A percentile compares a stretch with the other conserved stretches of the same genome.
phyloP scores from a whole-genome alignment of 2,113 vertebrate genomes.

The Hippocampus guttulatus region DNA sequence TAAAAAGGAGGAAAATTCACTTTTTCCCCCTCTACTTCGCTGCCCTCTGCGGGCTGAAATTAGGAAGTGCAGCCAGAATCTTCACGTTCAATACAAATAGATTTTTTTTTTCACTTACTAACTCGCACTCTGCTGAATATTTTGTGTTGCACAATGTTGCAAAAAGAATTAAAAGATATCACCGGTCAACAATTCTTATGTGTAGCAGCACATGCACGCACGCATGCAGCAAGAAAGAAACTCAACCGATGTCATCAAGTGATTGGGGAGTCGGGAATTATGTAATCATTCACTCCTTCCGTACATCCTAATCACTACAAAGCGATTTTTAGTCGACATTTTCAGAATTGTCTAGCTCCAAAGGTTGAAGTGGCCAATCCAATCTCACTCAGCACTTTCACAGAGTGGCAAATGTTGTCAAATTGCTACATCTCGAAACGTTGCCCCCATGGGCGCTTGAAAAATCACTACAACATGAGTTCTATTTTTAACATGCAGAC shows the following conservation, averaged over 20 bases:
- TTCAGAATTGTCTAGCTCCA: no score
- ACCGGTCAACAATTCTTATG: not conserved
- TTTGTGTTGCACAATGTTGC: no score
- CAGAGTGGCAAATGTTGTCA: not conserved
- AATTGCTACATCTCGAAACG: not conserved
- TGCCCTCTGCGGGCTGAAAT: conserved; percentile 53
- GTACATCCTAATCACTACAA: no score
- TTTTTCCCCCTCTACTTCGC: conserved; percentile 28
- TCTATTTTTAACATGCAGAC: not conserved
- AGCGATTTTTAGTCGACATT: no score
- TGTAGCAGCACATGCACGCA: not conserved
- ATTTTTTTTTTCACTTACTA: not conserved
- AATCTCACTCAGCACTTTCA: no score
- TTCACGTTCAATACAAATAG: not conserved
- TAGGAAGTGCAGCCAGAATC: conserved; percentile 9
- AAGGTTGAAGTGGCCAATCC: no score
- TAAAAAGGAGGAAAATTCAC: not conserved
- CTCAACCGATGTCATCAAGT: no score
- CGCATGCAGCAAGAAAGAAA: not conserved
- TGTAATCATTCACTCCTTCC: no score
- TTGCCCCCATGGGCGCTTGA: conserved; percentile 23
- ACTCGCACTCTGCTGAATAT: no score
- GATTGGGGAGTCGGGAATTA: no score
- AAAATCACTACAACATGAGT: conserved; percentile 21
- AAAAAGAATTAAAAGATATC: not conserved